Base-by-base conservation (phyloP, 2,113 vertebrate species). In the Tupaia chinensis region DNA sequence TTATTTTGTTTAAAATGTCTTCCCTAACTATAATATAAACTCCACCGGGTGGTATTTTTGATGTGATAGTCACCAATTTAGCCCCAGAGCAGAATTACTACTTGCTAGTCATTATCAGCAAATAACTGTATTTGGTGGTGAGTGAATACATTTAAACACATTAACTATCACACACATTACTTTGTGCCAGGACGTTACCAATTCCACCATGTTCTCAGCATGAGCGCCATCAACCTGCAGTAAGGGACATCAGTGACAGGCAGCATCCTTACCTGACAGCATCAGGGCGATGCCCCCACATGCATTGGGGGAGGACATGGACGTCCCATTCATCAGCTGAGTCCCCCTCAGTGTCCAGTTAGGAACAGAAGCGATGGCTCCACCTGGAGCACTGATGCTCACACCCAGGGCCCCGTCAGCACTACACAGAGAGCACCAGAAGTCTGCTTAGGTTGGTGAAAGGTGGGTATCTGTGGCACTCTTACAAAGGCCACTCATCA, bases 321-420 rank as follows among this genome's bases (percentile, higher is more conserved):
- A 99, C 0, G 99, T 99, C 66, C 99, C 99, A 16, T 99, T 99
- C 99, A 99, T 99, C 5, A 99, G 99, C 96, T 99, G 99, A 2
- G 99, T 99, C 56, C 99, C 99, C 61, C 99, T 98, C 69, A 99
- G 98, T 1, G 99, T 99, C 99, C 99, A 99, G 98, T 99, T 99
- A 85, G 99, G 99, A 66, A 99, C 99, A 17, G 99, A 99, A 34
- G 99, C 99, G 91, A 99, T 99, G 97, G 99, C 99, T 60, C 99
- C 99, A 25, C 99, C 99, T 0, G 99, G 99, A 1, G 99, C 99
- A 63, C 99, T 99, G 97, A 99, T 99, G 95, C 99, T 99, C 78
- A 99, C 99, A 27, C 99, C 99, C 15, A 99, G 99, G 58, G 99
- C 99, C 76, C 99, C 99, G 72, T 99, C 99, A 17, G 99, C 99